Percentiles rank a stretch among this genome's conserved stretches.
Evolutionary conservation across 2,113 vertebrate genomes (phyloP).

Genomic region (Diphyllodes magnificus): DNA sequence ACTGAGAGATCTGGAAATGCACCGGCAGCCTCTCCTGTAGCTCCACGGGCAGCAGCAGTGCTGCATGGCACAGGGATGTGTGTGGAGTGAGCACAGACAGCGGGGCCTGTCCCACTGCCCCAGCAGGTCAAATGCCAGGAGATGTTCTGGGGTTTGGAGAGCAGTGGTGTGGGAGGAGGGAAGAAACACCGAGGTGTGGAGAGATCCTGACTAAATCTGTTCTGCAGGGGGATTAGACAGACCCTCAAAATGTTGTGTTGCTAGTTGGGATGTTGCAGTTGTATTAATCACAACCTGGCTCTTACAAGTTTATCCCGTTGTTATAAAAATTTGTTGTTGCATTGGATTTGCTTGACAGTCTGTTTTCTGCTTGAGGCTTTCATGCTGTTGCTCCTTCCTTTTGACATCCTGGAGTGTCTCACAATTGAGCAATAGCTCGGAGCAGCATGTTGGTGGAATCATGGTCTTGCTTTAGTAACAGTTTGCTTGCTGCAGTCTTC

Average conservation of each 20-base stretch:
- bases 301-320: neutral
- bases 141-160: neutral
- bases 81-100: neutral
- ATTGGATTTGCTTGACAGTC: neutral
- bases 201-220: neutral
- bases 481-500: conserved; percentile 28
- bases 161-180: neutral
- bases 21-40: fast-evolving
- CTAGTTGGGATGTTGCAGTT: neutral
- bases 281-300: neutral
- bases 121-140: neutral
- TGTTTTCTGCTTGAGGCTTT: conserved; percentile 28
- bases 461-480: conserved; percentile 11
- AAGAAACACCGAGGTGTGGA: fast-evolving
- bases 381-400: conserved; percentile 26
- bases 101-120: neutral
- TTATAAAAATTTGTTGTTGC: neutral
- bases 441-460: conserved; percentile 31
- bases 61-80: fast-evolving
- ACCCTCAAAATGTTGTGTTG: neutral
- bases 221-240: neutral
- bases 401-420: conserved; percentile 17
- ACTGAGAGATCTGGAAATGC: neutral
- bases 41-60: neutral
- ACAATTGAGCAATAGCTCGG: conserved; percentile 47